phyloP scores from a whole-genome alignment of 2,888 invertebrate species.

The Cryptocephalus primarius region DNA sequence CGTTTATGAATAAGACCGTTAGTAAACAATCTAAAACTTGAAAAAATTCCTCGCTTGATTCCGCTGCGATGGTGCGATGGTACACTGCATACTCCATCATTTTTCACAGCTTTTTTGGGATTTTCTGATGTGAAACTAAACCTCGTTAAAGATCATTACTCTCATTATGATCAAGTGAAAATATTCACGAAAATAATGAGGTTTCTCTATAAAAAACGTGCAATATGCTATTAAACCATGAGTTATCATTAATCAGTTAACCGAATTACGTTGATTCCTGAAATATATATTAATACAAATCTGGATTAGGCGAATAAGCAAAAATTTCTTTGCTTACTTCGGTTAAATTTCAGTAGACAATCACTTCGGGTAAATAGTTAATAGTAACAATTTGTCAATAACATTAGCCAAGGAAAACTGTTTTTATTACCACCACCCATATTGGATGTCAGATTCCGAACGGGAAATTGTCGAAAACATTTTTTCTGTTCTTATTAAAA shows the following conservation, averaged over 20 bases:
- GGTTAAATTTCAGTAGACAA: not conserved
- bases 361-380: not conserved
- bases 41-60: not conserved
- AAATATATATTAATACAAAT: not conserved
- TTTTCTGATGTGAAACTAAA: not conserved
- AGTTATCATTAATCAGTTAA: no score
- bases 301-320: not conserved
- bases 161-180: not conserved
- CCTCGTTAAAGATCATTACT: not conserved
- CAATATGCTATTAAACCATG: not conserved
- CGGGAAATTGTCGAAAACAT: not conserved
- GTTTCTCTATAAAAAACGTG: not conserved
- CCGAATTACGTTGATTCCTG: not conserved
- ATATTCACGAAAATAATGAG: not conserved
- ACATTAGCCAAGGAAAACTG: not conserved
- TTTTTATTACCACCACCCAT: not conserved
- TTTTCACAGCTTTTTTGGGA: not conserved
- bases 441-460: not conserved
- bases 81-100: not conserved
- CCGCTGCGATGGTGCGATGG: not conserved
- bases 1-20: no score
- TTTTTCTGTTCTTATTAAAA: not conserved
- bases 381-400: no score
- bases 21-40: not conserved
- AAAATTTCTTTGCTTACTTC: not conserved